Evolutionary conservation across 2,888 invertebrate species (phyloP).

Genomic region (Phalera bucephala): DNA sequence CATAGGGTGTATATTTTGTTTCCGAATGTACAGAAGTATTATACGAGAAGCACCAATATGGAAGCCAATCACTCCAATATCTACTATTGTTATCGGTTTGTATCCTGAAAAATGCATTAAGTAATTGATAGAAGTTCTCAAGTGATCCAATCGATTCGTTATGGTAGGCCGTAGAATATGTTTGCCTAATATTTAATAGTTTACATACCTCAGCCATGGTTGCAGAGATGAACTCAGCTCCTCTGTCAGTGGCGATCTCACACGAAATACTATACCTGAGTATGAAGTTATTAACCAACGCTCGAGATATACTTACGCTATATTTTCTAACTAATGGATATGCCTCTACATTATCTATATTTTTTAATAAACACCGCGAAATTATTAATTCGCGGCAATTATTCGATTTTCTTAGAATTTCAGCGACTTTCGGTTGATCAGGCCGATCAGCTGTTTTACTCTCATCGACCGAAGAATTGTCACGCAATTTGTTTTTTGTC

Average conservation of each 20-base stretch:
- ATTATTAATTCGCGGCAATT: not conserved
- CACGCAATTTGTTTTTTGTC: not conserved
- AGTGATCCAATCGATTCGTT: constrained; percentile 3
- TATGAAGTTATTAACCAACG: not conserved
- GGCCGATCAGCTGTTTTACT: not conserved
- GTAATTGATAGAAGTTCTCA: constrained; percentile 5
- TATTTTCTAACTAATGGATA: not conserved
- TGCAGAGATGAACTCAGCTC: not conserved
- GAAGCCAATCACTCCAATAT: constrained; percentile 6
- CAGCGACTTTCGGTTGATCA: constrained; percentile 5
- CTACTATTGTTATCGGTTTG: constrained; percentile 4
- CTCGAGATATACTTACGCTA: not conserved
- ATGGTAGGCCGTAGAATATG: too few species aligned
- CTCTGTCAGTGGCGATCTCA: not conserved
- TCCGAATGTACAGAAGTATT: too few species aligned
- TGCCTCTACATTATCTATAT: not conserved
- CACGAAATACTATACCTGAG: not conserved
- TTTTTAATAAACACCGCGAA: too few species aligned
- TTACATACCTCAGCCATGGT: not conserved
- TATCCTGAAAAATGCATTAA: constrained; percentile 5
- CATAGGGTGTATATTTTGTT: too few species aligned
- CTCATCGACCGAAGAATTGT: not conserved
- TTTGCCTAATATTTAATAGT: not conserved
- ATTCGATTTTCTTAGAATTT: constrained; percentile 1
- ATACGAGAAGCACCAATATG: constrained; percentile 6